Conservation (phyloP, 2,113 vertebrate genomes). For the Arenaria interpres region DNA sequence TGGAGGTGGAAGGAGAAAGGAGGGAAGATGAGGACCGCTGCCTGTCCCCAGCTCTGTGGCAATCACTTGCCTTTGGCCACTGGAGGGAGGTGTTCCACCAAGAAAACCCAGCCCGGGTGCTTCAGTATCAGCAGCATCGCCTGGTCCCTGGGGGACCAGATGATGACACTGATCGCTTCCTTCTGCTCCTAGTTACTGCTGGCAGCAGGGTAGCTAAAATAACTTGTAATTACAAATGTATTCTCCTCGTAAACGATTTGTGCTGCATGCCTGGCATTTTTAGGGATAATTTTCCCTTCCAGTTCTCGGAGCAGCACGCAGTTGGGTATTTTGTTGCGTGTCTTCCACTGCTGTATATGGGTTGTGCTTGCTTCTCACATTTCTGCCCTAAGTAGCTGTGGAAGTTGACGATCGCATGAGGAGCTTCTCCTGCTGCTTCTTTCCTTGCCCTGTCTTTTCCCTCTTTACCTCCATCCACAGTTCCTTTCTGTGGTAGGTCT, state of each 20-base stretch:
- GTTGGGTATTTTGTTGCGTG: neutral
- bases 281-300: neutral
- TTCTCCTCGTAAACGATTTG: neutral
- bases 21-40: neutral
- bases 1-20: neutral
- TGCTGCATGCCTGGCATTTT: neutral
- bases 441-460: neutral
- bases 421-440: neutral
- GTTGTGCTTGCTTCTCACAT: neutral
- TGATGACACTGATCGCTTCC: neutral
- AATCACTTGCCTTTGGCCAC: slow-evolving; percentile 27
- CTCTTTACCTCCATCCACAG: neutral
- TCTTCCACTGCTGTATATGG: neutral
- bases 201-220: slow-evolving; percentile 19
- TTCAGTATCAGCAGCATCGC: neutral
- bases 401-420: neutral
- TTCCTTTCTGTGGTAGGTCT: neutral
- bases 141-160: neutral
- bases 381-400: neutral
- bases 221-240: slow-evolving; percentile 34
- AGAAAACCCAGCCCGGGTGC: neutral
- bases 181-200: slow-evolving; percentile 31
- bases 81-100: slow-evolving; percentile 52
- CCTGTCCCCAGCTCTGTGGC: neutral
- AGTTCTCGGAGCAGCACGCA: neutral